Percentiles rank a stretch among this genome's conserved stretches.
Evolutionary conservation across 2,797 vertebrate genomes (phyloP).

Genomic region (Propithecus perrieri): DNA sequence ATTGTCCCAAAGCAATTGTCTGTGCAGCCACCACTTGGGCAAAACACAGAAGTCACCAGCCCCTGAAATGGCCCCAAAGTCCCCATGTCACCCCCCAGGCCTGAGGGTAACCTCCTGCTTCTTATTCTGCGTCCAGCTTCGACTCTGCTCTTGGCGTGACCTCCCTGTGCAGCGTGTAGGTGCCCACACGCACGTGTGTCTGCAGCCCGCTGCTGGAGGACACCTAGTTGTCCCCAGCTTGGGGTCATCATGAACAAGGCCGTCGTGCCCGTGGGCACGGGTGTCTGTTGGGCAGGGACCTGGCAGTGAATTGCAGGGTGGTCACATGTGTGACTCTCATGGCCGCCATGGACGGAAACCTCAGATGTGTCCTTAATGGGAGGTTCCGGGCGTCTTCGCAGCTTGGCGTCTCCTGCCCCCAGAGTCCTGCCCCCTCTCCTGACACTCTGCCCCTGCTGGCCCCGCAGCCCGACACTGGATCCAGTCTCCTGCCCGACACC

Average conservation of each 20-base stretch:
- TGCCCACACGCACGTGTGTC: background rate
- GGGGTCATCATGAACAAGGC: accelerated
- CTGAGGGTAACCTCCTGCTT: background rate
- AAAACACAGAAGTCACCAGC: accelerated
- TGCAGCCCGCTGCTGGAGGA: accelerated
- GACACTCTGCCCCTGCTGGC: background rate
- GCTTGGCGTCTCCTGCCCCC: background rate
- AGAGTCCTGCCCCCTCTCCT: background rate
- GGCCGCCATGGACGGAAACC: accelerated
- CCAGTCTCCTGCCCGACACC: background rate
- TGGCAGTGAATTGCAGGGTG: background rate
- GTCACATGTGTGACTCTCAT: accelerated
- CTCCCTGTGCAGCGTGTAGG: background rate
- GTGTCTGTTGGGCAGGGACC: accelerated
- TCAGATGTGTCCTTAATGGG: accelerated
- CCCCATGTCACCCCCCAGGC: accelerated
- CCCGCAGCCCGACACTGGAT: accelerated
- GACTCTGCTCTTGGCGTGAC: background rate
- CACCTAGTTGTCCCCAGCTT: background rate
- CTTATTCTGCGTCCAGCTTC: accelerated
- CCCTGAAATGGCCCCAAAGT: accelerated
- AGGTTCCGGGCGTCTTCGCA: accelerated
- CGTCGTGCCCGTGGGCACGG: background rate
- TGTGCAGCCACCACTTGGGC: background rate
- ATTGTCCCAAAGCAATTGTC: accelerated